A percentile compares a stretch with the other conserved stretches of the same genome.
Conservation (phyloP, 2,888 invertebrate species). For the Muschampia plurimacula region DNA sequence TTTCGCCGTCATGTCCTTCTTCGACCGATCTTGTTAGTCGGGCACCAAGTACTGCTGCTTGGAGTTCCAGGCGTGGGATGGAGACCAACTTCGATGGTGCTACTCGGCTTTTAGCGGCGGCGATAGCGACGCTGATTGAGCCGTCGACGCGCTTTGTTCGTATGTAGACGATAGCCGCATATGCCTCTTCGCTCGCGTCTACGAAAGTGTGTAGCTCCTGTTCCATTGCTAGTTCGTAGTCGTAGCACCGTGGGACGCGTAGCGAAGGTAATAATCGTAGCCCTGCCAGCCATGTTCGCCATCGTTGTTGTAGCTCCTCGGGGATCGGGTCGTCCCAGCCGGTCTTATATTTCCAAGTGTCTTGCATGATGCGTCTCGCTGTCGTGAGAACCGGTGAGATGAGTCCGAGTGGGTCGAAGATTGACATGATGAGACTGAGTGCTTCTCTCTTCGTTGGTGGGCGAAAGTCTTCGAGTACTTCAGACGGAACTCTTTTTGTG, state of each 20-base stretch:
- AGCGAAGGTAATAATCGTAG: neutral
- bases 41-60: neutral
- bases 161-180: neutral
- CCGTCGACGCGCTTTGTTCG: neutral
- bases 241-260: neutral
- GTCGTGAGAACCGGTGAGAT: conserved; percentile 35
- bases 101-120: conserved; percentile 14
- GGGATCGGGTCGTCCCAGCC: conserved; percentile 8
- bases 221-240: neutral
- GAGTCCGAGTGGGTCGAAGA: conserved; percentile 21
- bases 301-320: neutral
- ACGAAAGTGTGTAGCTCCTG: neutral
- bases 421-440: conserved; percentile 9
- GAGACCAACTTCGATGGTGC: conserved; percentile 13
- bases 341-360: neutral
- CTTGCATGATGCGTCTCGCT: conserved; percentile 4
- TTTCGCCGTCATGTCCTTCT: neutral
- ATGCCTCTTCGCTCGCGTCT: neutral
- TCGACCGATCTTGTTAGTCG: neutral
- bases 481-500: neutral
- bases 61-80: neutral
- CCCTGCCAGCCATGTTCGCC: neutral
- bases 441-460: conserved; percentile 8
- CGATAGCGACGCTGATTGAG: neutral
- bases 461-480: neutral